These are phyloP conservation scores for Thunnus thynnus DNA, from an alignment of 2,113 vertebrate genomes.

Conservation along the genomic window DNA sequence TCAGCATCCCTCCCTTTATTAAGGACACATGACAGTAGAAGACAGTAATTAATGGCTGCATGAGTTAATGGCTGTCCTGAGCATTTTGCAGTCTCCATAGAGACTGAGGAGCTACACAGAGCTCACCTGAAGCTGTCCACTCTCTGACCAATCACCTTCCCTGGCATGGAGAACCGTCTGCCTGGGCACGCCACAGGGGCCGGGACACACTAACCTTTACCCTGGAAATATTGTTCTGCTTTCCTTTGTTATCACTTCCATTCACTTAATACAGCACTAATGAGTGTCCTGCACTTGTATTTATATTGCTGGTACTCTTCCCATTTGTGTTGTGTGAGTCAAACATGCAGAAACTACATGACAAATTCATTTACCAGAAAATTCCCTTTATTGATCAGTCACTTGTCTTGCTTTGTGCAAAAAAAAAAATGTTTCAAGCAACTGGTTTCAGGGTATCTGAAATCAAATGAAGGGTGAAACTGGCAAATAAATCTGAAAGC, in stretches of 20 bases:
- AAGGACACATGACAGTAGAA: slow-evolving; percentile 65
- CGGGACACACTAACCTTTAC: slow-evolving; percentile 74
- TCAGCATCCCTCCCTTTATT: slow-evolving; percentile 59
- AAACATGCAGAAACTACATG: slow-evolving; percentile 58
- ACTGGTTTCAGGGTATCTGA: slow-evolving; percentile 38
- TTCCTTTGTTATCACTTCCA: slow-evolving; percentile 63
- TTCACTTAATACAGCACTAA: slow-evolving; percentile 48
- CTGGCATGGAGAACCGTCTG: slow-evolving; percentile 55
- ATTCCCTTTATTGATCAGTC: slow-evolving; percentile 65
- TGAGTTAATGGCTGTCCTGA: slow-evolving; percentile 68
- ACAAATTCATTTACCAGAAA: slow-evolving; percentile 61
- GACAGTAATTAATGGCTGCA: slow-evolving; percentile 76
- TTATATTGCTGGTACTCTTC: slow-evolving; percentile 22
- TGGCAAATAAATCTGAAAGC: slow-evolving; percentile 39
- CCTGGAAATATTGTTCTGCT: slow-evolving; percentile 69
- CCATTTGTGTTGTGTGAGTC: slow-evolving; percentile 37
- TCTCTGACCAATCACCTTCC: slow-evolving; percentile 72
- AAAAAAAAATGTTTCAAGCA: slow-evolving; percentile 30
- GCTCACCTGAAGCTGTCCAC: slow-evolving; percentile 73
- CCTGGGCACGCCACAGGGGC: slow-evolving; percentile 63
- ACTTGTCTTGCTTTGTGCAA: slow-evolving; percentile 49
- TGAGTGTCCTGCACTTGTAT: slow-evolving; percentile 28
- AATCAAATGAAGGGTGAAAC: slow-evolving; percentile 52
- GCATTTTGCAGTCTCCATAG: slow-evolving; percentile 70
- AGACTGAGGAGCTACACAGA: slow-evolving; percentile 53